Evolutionary conservation across 2,797 vertebrate genomes (phyloP), one percentile per base, ranked within the genome.

Genomic region (Phaenicophaeus curvirostris): DNA sequence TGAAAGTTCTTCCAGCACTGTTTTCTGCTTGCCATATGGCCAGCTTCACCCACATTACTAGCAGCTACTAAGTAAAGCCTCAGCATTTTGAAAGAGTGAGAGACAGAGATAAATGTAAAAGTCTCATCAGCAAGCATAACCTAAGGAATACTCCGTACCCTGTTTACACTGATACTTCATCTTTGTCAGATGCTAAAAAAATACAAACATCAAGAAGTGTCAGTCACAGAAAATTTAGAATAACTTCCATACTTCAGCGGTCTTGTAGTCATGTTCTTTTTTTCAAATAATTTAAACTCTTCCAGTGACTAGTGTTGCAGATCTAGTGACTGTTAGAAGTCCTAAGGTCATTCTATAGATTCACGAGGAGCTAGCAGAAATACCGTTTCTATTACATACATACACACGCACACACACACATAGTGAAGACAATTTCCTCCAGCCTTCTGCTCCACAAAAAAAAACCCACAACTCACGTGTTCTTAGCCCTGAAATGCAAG

Each of bases 11-110:
- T 94, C 93, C 90, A 96, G 87, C 91, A 78, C 96, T 54, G 72
- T 92, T 97, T 97, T 95, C 96, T 96, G 92, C 90, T 97, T 94
- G 91, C 97, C 98, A 98, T 97, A 98, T 98, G 98, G 97, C 79
- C 48, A 95, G n/a, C 84, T 95, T 96, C 94, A 93, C 92, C 89
- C 91, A 94, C 75, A 90, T 91, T 90, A 95, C 77, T 77, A 96
- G 57, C 87, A 95, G 53, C 59, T 28, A 91, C 66, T 44, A 69
- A 96, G 94, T 78, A 95, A 94, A 96, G 83, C 82, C 68, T 75
- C 76, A 72, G 63, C 57, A 58, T 83, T 94, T 84, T 72, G 87
- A 85, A 95, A 86, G 78, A 50, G 59, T 80, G 76, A 54, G 19
- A 67, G 23, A 74, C 8, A 54, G 17, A 46, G n/a, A 23, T 11